Base-by-base conservation (phyloP, 2,888 invertebrate species). In the Andricus quercusramuli region DNA sequence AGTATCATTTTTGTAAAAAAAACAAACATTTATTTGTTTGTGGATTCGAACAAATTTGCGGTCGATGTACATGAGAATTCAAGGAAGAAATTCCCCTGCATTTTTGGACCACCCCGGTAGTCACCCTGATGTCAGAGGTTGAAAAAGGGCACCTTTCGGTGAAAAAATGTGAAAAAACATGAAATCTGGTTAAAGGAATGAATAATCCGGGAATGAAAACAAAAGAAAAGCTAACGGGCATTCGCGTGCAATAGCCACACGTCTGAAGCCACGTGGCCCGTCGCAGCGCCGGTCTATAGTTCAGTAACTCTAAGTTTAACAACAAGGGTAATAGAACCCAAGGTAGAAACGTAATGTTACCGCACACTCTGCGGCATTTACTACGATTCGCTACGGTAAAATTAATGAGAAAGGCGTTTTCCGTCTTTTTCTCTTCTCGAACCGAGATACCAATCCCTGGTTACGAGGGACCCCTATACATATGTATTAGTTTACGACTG, bases 291-390 rank as follows among this genome's bases (percentile, higher is more conserved):
- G 85, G 89, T 89, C 91, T 91, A 91, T 92, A 92, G 92, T 91
- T 91, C 90, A 88, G 87, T 88, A 90, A 91, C 90, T 90, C 91
- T 91, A 91, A 91, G 90, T 91, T 91, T 91, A 91, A 91, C 90
- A 90, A 90, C 90, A 92, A 91, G 90, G 88, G 90, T 90, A 91
- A 89, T 88, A 86, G 89, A 89, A 88, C 85, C 86, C 86, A 86
- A 86, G 87, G 86, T 87, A 85, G 85, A 85, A 85, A 85, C 83
- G 83, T 86, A 85, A 87, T 84, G 85, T 85, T 85, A 83, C 77
- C 84, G 82, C 82, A 59, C 66, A 83, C 82, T 84, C 84, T 85
- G 82, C 70, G 76, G 80, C 29, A 67, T 51, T 77, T 79, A 56
- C 81, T 77, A 81, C 81, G 79, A 78, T 85, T 85, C 83, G 82